Conservation (phyloP, 1,140 invertebrate species). For the Neodiprion virginianus region DNA sequence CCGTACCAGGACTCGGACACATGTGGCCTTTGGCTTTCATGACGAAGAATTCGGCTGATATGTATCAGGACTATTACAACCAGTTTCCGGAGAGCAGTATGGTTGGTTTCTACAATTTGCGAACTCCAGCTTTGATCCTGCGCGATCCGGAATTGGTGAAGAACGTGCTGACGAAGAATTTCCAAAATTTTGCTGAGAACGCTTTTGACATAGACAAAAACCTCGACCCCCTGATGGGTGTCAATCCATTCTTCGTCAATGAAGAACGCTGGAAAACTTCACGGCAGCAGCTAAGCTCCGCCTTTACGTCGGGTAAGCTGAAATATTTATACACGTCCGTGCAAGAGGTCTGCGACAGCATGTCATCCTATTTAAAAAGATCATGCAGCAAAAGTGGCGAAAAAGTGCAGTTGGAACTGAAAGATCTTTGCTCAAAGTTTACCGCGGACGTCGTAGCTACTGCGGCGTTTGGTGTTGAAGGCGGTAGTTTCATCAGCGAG, state of each 20-base stretch:
- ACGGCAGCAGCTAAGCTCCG: slow-evolving; percentile 23
- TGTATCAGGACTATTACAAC: slow-evolving; percentile 27
- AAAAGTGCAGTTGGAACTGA: slow-evolving; percentile 37
- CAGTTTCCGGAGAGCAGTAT: slow-evolving; percentile 31
- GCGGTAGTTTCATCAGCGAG: slow-evolving; percentile 33
- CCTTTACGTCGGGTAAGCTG: slow-evolving; percentile 36
- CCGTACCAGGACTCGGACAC: slow-evolving; percentile 29
- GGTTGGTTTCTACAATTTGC: slow-evolving; percentile 46
- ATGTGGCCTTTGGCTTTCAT: slow-evolving; percentile 22
- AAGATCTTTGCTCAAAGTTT: slow-evolving; percentile 36
- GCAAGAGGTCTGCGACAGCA: slow-evolving; percentile 20
- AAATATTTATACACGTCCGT: slow-evolving; percentile 25
- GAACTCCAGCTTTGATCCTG: slow-evolving; percentile 42
- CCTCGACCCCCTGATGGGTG: slow-evolving; percentile 32
- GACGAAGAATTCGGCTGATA: slow-evolving; percentile 19
- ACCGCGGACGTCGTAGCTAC: slow-evolving; percentile 39
- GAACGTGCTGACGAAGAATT: slow-evolving; percentile 48
- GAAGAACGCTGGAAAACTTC: slow-evolving; percentile 32
- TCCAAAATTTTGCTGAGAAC: slow-evolving; percentile 32
- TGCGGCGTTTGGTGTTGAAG: slow-evolving; percentile 37
- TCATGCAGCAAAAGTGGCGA: slow-evolving; percentile 21
- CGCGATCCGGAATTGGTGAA: slow-evolving; percentile 51
- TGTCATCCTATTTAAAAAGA: slow-evolving; percentile 30
- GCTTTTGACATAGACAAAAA: slow-evolving; percentile 24
- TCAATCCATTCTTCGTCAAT: slow-evolving; percentile 44